Conservation (phyloP, 2,888 invertebrate species). For the Nomada hirtipes region DNA sequence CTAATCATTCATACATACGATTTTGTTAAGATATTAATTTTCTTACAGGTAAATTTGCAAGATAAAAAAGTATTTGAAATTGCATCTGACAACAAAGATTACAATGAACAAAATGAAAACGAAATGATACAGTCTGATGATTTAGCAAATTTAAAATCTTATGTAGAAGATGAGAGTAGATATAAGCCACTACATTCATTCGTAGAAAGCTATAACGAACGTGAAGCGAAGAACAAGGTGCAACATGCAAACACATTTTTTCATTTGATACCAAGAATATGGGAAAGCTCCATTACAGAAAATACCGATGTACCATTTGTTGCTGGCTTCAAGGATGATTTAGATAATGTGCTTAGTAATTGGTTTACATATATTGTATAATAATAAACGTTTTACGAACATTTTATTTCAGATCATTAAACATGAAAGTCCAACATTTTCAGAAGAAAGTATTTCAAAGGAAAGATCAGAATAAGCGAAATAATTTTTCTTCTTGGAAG, state of each 20-base stretch:
- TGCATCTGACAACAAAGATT: constrained; percentile 79
- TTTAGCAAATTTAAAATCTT: constrained; percentile 65
- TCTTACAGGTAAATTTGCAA: constrained; percentile 68
- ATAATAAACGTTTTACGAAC: constrained; percentile 8
- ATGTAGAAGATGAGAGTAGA: constrained; percentile 75
- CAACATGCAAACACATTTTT: constrained; percentile 39
- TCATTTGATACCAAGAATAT: constrained; percentile 39
- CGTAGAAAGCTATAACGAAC: constrained; percentile 77
- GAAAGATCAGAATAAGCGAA: constrained; percentile 12
- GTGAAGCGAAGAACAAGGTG: constrained; percentile 26
- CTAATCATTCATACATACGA: background rate
- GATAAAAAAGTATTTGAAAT: constrained; percentile 75
- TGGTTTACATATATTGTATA: background rate
- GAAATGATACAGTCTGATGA: constrained; percentile 82
- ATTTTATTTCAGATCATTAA: constrained; percentile 31
- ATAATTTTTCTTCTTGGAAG: constrained; percentile 1
- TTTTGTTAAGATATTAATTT: background rate
- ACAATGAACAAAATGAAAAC: constrained; percentile 82
- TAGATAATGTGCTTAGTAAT: constrained; percentile 69
- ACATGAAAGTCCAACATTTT: constrained; percentile 8
- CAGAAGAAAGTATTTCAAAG: background rate
- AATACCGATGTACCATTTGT: constrained; percentile 70
- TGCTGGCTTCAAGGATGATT: constrained; percentile 74
- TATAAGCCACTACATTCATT: constrained; percentile 81
- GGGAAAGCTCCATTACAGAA: constrained; percentile 55